These are phyloP conservation scores for Macrosoma leucophasiata DNA, from an alignment of 2,888 invertebrate species.

Conservation along the genomic window DNA sequence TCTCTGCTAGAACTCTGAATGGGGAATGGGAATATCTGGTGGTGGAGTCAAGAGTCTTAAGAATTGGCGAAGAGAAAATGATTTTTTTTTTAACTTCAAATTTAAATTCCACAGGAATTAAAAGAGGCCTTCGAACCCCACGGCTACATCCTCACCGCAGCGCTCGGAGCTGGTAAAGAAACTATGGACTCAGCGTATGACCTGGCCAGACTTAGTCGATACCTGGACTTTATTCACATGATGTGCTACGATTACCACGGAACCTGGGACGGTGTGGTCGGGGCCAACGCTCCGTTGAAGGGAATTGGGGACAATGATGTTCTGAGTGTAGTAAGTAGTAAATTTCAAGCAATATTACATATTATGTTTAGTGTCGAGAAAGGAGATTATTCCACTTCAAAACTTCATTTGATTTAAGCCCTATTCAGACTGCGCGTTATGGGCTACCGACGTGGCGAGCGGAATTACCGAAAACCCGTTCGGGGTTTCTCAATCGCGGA, in stretches of 20 bases:
- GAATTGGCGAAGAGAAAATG: no score
- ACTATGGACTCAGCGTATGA: conserved; percentile 88
- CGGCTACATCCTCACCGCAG: conserved; percentile 85
- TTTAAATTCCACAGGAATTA: conserved; percentile 77
- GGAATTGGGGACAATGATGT: conserved; percentile 66
- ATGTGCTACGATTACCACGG: conserved; percentile 96
- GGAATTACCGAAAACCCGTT: no score
- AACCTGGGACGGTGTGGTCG: conserved; percentile 84
- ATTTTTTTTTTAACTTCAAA: background rate
- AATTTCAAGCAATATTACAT: no score
- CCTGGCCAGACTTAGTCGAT: conserved; percentile 79
- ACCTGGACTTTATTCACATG: conserved; percentile 84
- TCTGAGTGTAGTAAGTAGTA: conserved; percentile 80
- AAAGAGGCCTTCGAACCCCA: conserved; percentile 80
- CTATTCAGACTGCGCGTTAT: no score
- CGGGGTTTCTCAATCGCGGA: no score
- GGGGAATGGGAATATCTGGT: no score
- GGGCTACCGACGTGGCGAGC: no score
- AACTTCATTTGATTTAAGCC: no score
- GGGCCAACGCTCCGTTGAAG: conserved; percentile 85
- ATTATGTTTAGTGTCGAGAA: no score
- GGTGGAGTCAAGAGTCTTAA: no score
- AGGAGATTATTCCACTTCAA: no score
- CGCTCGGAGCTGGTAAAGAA: conserved; percentile 84
- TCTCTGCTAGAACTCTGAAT: no score